These are phyloP conservation scores for Euphonia xanthogaster DNA, from an alignment of 2,797 vertebrate genomes.

Conservation along the genomic window DNA sequence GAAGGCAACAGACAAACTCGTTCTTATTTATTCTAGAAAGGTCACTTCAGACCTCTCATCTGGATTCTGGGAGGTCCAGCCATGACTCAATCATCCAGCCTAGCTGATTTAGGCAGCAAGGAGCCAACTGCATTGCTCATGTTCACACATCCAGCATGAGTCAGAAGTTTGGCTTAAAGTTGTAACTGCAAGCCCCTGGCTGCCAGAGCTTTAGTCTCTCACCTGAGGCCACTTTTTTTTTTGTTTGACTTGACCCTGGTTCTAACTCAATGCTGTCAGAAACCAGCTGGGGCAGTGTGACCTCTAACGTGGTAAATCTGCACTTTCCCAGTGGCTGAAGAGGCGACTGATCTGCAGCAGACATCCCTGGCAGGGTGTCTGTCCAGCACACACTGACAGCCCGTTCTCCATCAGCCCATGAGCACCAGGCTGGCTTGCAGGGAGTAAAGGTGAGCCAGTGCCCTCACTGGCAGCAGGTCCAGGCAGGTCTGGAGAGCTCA, in stretches of 20 bases:
- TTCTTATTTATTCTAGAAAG: slow-evolving; percentile 51
- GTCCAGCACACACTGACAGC: neutral
- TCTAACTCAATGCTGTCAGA: neutral
- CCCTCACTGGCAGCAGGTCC: fast-evolving
- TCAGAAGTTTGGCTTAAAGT: slow-evolving; percentile 37
- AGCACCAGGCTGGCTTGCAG: neutral
- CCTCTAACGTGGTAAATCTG: neutral
- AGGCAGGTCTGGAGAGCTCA: neutral
- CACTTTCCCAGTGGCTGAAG: fast-evolving
- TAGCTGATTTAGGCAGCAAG: slow-evolving; percentile 20
- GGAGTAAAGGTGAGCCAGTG: neutral
- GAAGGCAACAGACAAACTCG: neutral
- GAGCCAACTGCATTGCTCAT: slow-evolving; percentile 46
- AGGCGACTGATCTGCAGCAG: neutral
- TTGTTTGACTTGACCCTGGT: neutral
- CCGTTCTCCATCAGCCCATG: fast-evolving
- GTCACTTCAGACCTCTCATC: slow-evolving; percentile 14
- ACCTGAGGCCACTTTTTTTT: neutral
- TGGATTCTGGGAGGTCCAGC: slow-evolving; percentile 39
- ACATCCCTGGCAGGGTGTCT: neutral
- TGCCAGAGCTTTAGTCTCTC: slow-evolving; percentile 9
- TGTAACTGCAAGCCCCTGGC: neutral
- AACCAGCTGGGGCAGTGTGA: neutral
- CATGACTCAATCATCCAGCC: slow-evolving; percentile 24
- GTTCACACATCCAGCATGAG: slow-evolving; percentile 41